Evolutionary conservation across 2,797 vertebrate genomes (phyloP), one percentile per base, ranked within the genome.

Genomic region (Helostoma temminkii): DNA sequence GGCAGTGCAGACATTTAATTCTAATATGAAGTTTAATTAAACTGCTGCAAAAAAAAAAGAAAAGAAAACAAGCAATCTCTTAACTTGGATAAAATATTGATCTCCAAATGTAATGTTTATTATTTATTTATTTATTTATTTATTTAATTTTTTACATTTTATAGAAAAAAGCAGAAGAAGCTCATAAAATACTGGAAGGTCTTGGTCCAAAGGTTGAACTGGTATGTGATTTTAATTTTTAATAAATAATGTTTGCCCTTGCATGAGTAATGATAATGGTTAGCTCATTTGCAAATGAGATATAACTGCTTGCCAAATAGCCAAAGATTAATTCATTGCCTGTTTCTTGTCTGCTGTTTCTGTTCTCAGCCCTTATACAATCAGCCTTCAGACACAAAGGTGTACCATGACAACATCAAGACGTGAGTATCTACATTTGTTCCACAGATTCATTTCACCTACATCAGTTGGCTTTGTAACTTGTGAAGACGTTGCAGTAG

Each of bases 401-500:
- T 99, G 64, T 99, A 99, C 92, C 98, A 99, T 82, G 97, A 99
- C 86, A 99, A 99, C 95, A 99, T 99, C 89, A 99, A 98, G 93
- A 99, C 97, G 98, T 99, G 92, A 99, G 97, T 98, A 86, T 74
- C 66, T 21, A 11, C 14, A 32, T 61, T 43, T 37, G 5, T 43
- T 53, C 3, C 0, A 10, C 18, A 34, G 16, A 47, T 54, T 21
- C 0, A 5, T 71, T 56, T 65, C 15, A 30, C 48, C 18, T 47
- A 25, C 32, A 36, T 47, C n/a, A 28, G 11, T 43, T 2, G 1
- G 7, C 8, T 6, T 47, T 3, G 24, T 14, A 47, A 39, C 36
- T 48, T 57, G 19, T 19, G 15, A 43, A 14, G n/a, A n/a, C n/a
- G n/a, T n/a, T n/a, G n/a, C n/a, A n/a, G n/a, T n/a, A n/a, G n/a